Conservation (phyloP, 2,797 vertebrate species). For the Zalophus californianus region DNA sequence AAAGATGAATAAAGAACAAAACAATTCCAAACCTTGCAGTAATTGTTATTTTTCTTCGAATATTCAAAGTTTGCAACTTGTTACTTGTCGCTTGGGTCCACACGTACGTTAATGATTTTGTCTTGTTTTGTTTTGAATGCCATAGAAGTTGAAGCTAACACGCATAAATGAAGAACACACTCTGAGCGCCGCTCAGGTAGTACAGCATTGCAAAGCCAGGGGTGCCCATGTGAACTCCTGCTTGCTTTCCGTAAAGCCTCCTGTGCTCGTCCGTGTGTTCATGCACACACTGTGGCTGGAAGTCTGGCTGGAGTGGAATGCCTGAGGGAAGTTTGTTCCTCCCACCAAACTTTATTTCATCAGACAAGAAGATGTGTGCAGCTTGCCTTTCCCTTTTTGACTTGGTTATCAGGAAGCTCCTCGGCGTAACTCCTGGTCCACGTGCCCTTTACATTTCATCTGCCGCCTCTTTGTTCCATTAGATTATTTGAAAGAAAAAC, state of each 20-base stretch:
- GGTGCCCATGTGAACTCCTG: accelerated
- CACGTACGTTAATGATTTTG: background rate
- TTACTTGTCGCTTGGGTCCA: background rate
- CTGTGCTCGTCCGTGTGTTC: too few species aligned
- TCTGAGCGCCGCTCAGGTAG: background rate
- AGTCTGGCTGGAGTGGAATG: background rate
- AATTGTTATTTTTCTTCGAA: background rate
- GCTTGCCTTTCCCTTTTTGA: background rate
- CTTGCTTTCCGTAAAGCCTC: background rate
- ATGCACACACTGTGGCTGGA: accelerated
- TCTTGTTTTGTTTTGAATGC: background rate
- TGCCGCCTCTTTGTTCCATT: background rate
- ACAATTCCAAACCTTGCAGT: background rate
- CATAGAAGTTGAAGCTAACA: background rate
- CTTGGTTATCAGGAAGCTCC: background rate
- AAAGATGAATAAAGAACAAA: conserved; percentile 57
- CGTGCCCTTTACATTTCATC: background rate
- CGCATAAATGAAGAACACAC: background rate
- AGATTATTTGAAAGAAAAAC: conserved; percentile 7
- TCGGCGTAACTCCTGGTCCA: background rate
- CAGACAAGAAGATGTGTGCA: background rate
- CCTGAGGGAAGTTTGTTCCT: background rate
- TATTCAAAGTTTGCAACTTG: conserved; percentile 3
- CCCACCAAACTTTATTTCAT: background rate
- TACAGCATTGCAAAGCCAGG: background rate